These are phyloP conservation scores for Monopis laevigella DNA, from an alignment of 2,888 invertebrate species.

Conservation along the genomic window DNA sequence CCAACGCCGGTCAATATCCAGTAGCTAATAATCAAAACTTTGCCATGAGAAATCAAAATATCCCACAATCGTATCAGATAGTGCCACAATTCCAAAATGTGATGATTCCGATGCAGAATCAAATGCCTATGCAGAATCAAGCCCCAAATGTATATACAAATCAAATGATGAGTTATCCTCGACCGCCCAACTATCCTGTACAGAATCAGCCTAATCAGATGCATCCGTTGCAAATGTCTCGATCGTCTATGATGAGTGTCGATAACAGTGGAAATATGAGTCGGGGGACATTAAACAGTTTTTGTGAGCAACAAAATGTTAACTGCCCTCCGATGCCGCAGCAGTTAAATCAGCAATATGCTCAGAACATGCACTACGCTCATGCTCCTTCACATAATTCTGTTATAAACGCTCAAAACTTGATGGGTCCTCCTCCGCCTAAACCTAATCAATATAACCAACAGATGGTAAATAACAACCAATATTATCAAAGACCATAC, in stretches of 20 bases:
- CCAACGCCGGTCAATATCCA: constrained; percentile 31
- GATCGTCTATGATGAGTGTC: constrained; percentile 58
- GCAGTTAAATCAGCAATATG: constrained; percentile 30
- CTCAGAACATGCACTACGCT: constrained; percentile 47
- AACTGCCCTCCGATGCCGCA: constrained; percentile 35
- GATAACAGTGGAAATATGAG: constrained; percentile 54
- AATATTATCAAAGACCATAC: constrained; percentile 55
- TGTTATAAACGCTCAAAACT: constrained; percentile 48
- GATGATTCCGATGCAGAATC: constrained; percentile 48
- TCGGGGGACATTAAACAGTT: constrained; percentile 46
- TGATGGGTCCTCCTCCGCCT: constrained; percentile 58
- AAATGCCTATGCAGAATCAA: constrained; percentile 34
- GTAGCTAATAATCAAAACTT: neutral
- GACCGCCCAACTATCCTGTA: constrained; percentile 37
- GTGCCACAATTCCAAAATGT: constrained; percentile 45
- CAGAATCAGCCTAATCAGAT: constrained; percentile 45
- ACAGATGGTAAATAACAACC: constrained; percentile 58
- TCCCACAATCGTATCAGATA: constrained; percentile 39
- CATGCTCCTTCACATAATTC: constrained; percentile 53
- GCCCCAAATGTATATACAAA: constrained; percentile 34
- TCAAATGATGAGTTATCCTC: constrained; percentile 45
- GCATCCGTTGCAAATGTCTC: constrained; percentile 52
- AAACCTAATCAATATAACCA: constrained; percentile 59
- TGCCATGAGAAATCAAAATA: constrained; percentile 3
- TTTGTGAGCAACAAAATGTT: constrained; percentile 41